A percentile compares a stretch with the other conserved stretches of the same genome.
Evolutionary conservation across 2,797 vertebrate genomes (phyloP).

Genomic region (Enteromius fasciolatus): DNA sequence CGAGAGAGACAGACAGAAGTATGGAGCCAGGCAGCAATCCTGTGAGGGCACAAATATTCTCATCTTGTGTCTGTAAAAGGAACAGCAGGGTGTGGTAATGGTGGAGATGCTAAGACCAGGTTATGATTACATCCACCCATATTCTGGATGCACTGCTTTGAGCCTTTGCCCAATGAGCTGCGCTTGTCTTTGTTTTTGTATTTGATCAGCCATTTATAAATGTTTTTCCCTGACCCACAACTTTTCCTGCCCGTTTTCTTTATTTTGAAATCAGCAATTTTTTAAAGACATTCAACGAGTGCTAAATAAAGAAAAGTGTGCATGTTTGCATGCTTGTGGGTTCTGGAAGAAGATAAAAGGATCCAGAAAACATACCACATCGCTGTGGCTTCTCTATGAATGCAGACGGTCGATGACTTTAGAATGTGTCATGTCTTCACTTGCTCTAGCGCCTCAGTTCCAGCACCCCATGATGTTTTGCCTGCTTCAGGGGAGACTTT

Average conservation of each 20-base stretch:
- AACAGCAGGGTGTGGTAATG: constrained; percentile 28
- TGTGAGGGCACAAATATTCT: constrained; percentile 40
- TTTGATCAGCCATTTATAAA: constrained; percentile 2
- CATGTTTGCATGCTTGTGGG: constrained; percentile 27
- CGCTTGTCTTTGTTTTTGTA: constrained; percentile 31
- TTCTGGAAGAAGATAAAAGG: constrained; percentile 20
- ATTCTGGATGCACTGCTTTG: background rate
- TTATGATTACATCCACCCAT: constrained; percentile 49
- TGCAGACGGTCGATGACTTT: constrained; percentile 15
- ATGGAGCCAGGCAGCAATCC: constrained; percentile 49
- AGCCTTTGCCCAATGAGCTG: constrained; percentile 3
- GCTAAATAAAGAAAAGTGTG: constrained; percentile 23
- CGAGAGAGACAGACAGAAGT: constrained; percentile 42
- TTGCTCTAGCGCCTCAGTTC: constrained; percentile 28
- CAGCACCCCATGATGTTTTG: constrained; percentile 38
- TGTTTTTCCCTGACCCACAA: constrained; percentile 1
- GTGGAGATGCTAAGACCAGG: constrained; percentile 48
- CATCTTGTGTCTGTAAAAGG: constrained; percentile 38
- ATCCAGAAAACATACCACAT: constrained; percentile 10
- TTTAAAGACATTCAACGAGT: background rate
- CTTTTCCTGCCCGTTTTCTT: constrained; percentile 13
- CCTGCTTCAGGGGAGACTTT: constrained; percentile 49
- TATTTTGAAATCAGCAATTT: constrained; percentile 19
- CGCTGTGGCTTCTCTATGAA: constrained; percentile 8
- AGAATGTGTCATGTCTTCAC: constrained; percentile 47